Evolutionary conservation across 2,797 vertebrate genomes (phyloP), one percentile per base, ranked within the genome.

Genomic region (Hemitrygon akajei): DNA sequence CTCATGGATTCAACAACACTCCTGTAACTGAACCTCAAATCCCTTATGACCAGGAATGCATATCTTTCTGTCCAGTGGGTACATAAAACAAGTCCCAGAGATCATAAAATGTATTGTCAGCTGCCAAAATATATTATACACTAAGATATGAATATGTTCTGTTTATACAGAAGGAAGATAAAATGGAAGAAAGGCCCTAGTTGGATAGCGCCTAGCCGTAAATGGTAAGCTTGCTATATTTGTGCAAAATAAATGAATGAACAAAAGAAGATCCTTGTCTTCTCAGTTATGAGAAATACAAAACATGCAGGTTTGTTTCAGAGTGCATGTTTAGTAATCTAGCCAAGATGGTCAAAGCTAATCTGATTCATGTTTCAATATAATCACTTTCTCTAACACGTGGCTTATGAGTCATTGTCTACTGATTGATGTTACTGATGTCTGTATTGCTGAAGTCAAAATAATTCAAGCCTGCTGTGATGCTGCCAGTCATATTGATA

Each of bases 301-400:
- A 66, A n/a, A 89, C n/a, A 18, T 89, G 7, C 60, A 69, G n/a
- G 34, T 69, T 69, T 37, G 86, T 30, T 89, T 69, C 60, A 11
- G 18, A 89, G 1, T 22, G n/a, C 20, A 12, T 16, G 60, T 7
- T 69, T 7, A 66, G 30, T 87, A 60, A 63, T 66, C 84, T 66
- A 0, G 7, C 25, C 40, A 66, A 87, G 7, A 27, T 34, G 16
- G 60, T 69, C 86, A 37, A 89, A 89, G n/a, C 86, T 66, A 89
- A 89, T 66, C 58, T 89, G n/a, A 89, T 69, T 89, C 86, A 89
- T 60, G 69, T 37, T 89, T 89, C 34, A 34, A 89, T 37, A 11
- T 12, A 22, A 89, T 89, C 69, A 22, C n/a, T 69, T 89, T n/a
- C n/a, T 22, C 16, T 22, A 20, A 34, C 60, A 69, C 2, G 37